Percentiles rank a stretch among this genome's conserved stretches.
Evolutionary conservation across 2,888 invertebrate species (phyloP).

Genomic region (Netelia fuscicornis): DNA sequence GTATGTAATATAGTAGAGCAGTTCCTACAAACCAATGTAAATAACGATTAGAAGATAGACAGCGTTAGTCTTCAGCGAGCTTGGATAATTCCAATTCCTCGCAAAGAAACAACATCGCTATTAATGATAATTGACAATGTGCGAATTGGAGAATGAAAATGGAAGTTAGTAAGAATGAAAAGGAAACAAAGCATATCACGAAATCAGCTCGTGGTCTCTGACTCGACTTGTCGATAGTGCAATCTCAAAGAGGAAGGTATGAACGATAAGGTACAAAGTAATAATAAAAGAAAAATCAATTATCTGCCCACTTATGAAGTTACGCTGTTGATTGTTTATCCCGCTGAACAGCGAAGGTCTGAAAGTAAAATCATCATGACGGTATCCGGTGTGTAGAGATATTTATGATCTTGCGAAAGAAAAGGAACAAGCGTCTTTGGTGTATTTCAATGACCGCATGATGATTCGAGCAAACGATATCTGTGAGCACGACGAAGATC

Average conservation of each 20-base stretch:
- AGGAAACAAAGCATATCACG: slow-evolving; percentile 63
- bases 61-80: slow-evolving; percentile 68
- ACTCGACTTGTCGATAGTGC: slow-evolving; percentile 58
- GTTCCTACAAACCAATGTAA: slow-evolving; percentile 71
- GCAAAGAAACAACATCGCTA: slow-evolving; percentile 33
- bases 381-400: not conserved
- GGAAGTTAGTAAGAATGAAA: slow-evolving; percentile 3
- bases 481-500: not conserved
- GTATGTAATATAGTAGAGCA: slow-evolving; percentile 68
- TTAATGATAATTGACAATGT: slow-evolving; percentile 40
- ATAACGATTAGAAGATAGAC: slow-evolving; percentile 63
- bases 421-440: not conserved
- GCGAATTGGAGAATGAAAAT: slow-evolving; percentile 29
- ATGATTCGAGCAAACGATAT: slow-evolving; percentile 44
- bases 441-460: slow-evolving; percentile 50
- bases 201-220: slow-evolving; percentile 41
- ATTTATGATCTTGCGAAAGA: not conserved
- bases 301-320: slow-evolving; percentile 15
- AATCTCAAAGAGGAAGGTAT: slow-evolving; percentile 47
- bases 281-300: slow-evolving; percentile 18
- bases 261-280: slow-evolving; percentile 38
- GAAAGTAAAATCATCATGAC: not conserved
- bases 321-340: slow-evolving; percentile 14
- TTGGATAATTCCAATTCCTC: slow-evolving; percentile 53
- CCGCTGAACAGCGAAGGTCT: not conserved